Evolutionary conservation across 2,797 vertebrate genomes (phyloP).

Genomic region (Rhynchonycteris naso): DNA sequence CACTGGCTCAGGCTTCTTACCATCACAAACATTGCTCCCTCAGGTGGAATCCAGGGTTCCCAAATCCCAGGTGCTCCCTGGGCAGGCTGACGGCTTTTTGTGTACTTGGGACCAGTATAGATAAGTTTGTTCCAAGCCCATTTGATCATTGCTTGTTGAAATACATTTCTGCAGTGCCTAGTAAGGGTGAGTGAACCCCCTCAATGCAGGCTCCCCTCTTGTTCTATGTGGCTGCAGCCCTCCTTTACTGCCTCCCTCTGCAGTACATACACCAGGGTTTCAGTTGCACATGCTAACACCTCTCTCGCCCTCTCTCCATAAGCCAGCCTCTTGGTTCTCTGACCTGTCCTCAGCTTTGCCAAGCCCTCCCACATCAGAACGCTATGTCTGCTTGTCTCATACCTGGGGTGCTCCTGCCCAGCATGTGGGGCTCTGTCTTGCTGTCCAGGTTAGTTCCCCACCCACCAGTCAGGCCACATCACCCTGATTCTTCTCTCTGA

Average conservation of each 20-base stretch:
- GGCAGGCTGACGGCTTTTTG: neutral
- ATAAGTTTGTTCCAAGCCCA: neutral
- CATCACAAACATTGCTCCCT: too few species aligned
- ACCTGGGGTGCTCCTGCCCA: neutral
- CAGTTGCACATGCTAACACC: rapidly evolving
- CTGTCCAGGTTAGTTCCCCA: neutral
- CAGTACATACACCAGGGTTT: neutral
- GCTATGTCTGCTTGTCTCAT: neutral
- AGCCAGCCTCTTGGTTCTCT: neutral
- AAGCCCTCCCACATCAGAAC: neutral
- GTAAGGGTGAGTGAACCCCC: neutral
- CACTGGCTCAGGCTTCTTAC: neutral
- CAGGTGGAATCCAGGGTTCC: neutral
- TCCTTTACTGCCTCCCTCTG: too few species aligned
- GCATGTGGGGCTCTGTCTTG: neutral
- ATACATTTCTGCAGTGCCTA: too few species aligned
- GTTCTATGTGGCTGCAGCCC: neutral
- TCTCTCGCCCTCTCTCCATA: neutral
- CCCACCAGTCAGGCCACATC: neutral
- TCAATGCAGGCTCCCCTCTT: neutral
- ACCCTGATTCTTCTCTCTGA: neutral
- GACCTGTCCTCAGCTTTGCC: neutral
- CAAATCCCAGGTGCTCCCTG: neutral
- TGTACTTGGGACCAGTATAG: neutral
- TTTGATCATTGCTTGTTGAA: neutral